Percentiles rank a stretch among this genome's conserved stretches.
These are phyloP conservation scores for Chaetodon trifasciatus DNA, from an alignment of 2,797 vertebrate genomes.

Conservation along the genomic window DNA sequence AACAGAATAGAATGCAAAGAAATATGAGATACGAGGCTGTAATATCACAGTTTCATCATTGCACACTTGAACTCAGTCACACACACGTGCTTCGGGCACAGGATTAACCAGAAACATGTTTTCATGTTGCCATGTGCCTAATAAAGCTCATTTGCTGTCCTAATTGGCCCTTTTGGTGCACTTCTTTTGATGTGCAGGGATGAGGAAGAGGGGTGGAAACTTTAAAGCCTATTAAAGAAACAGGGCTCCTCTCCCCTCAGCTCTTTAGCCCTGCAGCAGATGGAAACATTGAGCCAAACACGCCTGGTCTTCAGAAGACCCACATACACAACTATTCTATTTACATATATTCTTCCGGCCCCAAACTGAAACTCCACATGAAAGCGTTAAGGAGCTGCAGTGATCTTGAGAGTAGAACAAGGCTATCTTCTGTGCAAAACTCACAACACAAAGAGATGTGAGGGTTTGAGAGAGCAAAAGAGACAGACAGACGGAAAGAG, in stretches of 20 bases:
- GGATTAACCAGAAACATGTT: conserved; percentile 60
- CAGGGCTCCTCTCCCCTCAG: conserved; percentile 36
- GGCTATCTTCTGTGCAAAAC: conserved; percentile 35
- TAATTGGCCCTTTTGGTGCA: conserved; percentile 79
- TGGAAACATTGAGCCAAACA: conserved; percentile 47
- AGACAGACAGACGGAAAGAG: conserved; percentile 21
- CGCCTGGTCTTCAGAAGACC: conserved; percentile 42
- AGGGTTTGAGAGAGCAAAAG: conserved; percentile 34
- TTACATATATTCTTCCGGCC: conserved; percentile 31
- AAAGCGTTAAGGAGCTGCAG: conserved; percentile 54
- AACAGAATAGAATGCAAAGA: conserved; percentile 20
- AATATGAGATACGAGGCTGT: conserved; percentile 40
- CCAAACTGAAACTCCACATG: conserved; percentile 40
- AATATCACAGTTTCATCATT: conserved; percentile 46
- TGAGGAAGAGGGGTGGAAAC: conserved; percentile 67
- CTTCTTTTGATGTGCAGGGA: conserved; percentile 78
- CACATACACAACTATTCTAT: conserved; percentile 29
- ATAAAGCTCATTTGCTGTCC: conserved; percentile 73
- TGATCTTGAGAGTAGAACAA: conserved; percentile 45
- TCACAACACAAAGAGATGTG: conserved; percentile 47
- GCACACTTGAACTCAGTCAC: conserved; percentile 24
- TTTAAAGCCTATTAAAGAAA: conserved; percentile 66
- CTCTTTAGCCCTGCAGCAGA: conserved; percentile 61
- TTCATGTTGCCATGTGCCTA: conserved; percentile 62
- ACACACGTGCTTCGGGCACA: conserved; percentile 56